Evolutionary conservation across 1,140 invertebrate genomes (phyloP), one percentile per base, ranked within the genome.

Genomic region (Macrostomum lignano): DNA sequence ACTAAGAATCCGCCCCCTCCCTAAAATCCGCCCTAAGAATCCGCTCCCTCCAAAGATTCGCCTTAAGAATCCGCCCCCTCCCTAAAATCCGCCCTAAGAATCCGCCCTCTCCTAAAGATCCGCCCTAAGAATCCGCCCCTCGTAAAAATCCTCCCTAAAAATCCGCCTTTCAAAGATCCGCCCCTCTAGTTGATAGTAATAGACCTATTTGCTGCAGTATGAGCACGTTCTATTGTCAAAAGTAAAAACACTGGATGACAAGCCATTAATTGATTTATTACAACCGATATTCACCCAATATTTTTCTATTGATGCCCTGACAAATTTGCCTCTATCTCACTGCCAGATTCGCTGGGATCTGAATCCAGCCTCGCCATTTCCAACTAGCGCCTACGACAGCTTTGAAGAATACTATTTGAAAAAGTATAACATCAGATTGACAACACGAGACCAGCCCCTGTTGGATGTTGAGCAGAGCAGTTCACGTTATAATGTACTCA

Each of bases 391-490:
- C 0, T 94, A 86, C 49, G 69, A 67, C 44, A 86, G 78, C 9
- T 98, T 96, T 61, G 69, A 78, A 41, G 72, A 88, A 42, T 98
- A 98, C 58, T 96, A 93, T 56, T 63, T 64, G 14, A 67, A 68
- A 22, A 96, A 96, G 50, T 98, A 96, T 54, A 67, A 68, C 11
- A 71, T 91, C 22, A 63, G 65, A 23, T 78, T 96, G 40, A 79
- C 81, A 42, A 78, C 91, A 62, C 53, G 65, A 3, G 52, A 69
- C 3, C 88, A 96, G 49, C 78, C 82, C 14, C 51, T 96, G 7
- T 54, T 98, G 2, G 88, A 96, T 57, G 88, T 96, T 0, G 88
- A 94, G 64, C 82, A 93, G 46, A 93, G 88, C 0, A 91, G 82
- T 33, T 79, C 79, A 0, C 63, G 88, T 35, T 58, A 96, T 1